Evolutionary conservation across 2,797 vertebrate genomes (phyloP), one percentile per base, ranked within the genome.

Genomic region (Lemur catta): DNA sequence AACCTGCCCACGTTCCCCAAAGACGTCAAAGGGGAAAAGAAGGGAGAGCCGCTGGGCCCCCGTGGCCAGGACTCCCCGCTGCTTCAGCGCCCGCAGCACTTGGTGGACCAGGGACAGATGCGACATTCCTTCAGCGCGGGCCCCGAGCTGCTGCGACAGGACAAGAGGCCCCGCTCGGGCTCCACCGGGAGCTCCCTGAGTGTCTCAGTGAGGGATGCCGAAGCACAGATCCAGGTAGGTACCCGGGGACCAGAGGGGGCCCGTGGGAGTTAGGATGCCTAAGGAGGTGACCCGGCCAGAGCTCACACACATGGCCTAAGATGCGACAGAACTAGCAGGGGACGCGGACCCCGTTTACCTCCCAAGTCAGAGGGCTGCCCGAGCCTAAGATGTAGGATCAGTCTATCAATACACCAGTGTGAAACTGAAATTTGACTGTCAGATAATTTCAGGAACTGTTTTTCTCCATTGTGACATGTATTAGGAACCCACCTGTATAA

Each of bases 101-200:
- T 99, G 84, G 97, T 99, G 84, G 99, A 99, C 97, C 99, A 99
- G 97, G 99, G 99, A 76, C 98, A 99, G 1, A 99, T 99, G 98
- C 99, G 99, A 72, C 99, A 99, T 96, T 99, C 99, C 0, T 99
- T 99, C 96, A 99, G 99, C 4, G 99, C 99, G 0, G 99, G 99
- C 33, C 99, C 99, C 0, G 99, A 99, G 96, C 98, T 99, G 43
- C 98, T 99, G 95, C 98, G 99, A 48, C 99, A 99, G 98, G 99
- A 99, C 97, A 99, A 99, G 95, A 98, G 99, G 93, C 98, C 99
- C 0, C 99, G 99, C 38, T 99, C 99, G 0, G 99, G 99, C 52
- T 99, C 99, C 63, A 99, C 99, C 2, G 98, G 99, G 96, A 99
- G 99, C 98, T 99, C 99, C 13, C 99, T 99, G 95, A 99, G 98